Conservation (phyloP, 2,113 vertebrate species). For the Xyrauchen texanus region DNA sequence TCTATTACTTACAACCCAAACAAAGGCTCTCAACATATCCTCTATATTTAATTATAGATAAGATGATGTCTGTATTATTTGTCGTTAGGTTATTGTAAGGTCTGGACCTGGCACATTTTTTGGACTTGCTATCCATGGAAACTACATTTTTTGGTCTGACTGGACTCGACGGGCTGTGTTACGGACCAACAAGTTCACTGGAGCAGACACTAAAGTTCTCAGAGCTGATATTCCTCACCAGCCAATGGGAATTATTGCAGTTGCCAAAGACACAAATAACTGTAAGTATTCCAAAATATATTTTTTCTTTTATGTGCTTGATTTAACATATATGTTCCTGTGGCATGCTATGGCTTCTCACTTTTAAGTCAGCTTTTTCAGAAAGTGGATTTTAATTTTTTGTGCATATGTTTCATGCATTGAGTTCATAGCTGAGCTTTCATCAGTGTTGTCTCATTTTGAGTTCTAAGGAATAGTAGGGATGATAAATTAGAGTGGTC, state of each 20-base stretch:
- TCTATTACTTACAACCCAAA: neutral
- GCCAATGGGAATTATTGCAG: conserved; percentile 95
- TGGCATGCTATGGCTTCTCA: too few relatives aligned
- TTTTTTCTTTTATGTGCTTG: too few relatives aligned
- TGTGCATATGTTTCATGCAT: too few relatives aligned
- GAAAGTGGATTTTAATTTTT: too few relatives aligned
- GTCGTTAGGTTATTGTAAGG: conserved; percentile 86
- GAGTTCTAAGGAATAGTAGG: too few relatives aligned
- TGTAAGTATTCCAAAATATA: conserved; percentile 80
- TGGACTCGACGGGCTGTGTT: conserved; percentile 91
- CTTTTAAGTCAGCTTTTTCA: too few relatives aligned
- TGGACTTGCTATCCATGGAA: conserved; percentile 90
- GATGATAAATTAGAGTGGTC: too few relatives aligned
- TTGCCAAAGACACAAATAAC: conserved; percentile 92
- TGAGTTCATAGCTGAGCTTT: too few relatives aligned
- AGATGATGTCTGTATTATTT: neutral
- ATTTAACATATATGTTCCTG: too few relatives aligned
- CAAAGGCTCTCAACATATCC: neutral
- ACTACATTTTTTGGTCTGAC: conserved; percentile 98
- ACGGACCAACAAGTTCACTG: conserved; percentile 93
- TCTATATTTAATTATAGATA: neutral
- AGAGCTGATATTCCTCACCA: conserved; percentile 95
- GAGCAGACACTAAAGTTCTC: conserved; percentile 90
- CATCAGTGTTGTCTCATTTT: too few relatives aligned
- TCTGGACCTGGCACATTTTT: conserved; percentile 94